phyloP scores from a whole-genome alignment of 2,113 vertebrate species.

The Eupsittula cactorum region DNA sequence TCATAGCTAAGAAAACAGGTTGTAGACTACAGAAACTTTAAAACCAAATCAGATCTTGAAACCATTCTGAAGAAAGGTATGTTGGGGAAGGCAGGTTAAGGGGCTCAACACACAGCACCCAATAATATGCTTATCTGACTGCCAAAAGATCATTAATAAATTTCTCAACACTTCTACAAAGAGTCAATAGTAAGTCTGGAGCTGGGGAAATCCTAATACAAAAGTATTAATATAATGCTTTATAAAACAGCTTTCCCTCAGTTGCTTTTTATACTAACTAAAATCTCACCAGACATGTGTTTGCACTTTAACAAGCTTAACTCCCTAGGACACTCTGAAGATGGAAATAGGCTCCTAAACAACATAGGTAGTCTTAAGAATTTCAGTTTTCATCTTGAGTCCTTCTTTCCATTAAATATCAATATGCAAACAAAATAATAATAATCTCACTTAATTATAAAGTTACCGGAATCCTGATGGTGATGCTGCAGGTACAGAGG shows the following conservation, averaged over 20 bases:
- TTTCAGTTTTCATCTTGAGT: neutral
- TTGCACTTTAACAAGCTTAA: neutral
- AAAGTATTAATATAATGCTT: neutral
- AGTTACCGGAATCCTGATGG: conserved; percentile 91
- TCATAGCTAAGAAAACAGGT: neutral
- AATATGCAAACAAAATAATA: neutral
- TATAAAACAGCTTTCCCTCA: neutral
- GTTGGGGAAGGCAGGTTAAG: neutral
- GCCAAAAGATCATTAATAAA: neutral
- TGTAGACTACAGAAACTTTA: neutral
- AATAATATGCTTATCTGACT: neutral
- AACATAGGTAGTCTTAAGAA: neutral
- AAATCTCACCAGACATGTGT: neutral
- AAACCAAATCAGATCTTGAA: neutral
- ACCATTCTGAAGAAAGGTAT: neutral
- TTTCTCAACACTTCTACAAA: neutral
- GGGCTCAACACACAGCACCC: neutral
- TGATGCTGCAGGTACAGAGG: conserved; percentile 91
- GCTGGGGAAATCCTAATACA: neutral
- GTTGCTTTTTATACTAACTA: neutral
- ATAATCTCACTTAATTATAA: neutral
- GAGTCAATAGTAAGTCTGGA: neutral
- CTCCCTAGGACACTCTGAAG: neutral
- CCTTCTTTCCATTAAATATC: neutral
- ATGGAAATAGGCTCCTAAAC: neutral